A percentile compares a stretch with the other conserved stretches of the same genome.
Evolutionary conservation across 2,113 vertebrate genomes (phyloP).

Genomic region (Phylloscopus trochiloides): DNA sequence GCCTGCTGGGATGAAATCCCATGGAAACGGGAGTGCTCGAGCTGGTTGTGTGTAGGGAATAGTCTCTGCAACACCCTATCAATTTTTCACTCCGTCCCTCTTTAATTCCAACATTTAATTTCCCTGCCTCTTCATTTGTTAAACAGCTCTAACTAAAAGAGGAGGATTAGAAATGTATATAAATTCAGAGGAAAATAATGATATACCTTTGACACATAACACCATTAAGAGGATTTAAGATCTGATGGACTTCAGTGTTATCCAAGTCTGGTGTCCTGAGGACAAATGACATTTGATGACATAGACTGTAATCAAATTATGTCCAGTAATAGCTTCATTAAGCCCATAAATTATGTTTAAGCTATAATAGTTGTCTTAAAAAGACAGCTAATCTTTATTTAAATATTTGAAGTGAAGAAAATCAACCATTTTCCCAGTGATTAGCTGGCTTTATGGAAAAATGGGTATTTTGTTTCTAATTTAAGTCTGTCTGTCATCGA

Average conservation of each 20-base stretch:
- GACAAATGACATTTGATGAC: background rate
- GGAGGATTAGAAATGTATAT: background rate
- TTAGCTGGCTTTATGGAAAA: background rate
- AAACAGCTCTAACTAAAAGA: background rate
- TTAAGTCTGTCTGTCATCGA: background rate
- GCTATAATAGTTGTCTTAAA: background rate
- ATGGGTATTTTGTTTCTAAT: slow-evolving; percentile 1
- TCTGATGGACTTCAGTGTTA: background rate
- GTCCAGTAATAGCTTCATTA: background rate
- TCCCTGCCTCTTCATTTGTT: background rate
- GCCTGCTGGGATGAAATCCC: background rate
- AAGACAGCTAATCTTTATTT: slow-evolving; percentile 24
- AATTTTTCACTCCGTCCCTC: background rate
- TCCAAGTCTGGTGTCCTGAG: background rate
- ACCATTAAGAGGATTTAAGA: background rate
- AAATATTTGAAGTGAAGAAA: slow-evolving; percentile 31
- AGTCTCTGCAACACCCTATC: background rate
- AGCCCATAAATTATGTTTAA: background rate
- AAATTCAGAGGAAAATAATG: background rate
- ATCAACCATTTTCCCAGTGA: background rate
- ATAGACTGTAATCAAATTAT: slow-evolving; percentile 2
- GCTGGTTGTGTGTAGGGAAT: background rate
- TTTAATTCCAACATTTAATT: background rate
- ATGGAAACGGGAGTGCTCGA: fast-evolving
- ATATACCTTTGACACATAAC: background rate